Evolutionary conservation across 2,888 invertebrate species (phyloP).

Genomic region (Andricus quercusramuli): DNA sequence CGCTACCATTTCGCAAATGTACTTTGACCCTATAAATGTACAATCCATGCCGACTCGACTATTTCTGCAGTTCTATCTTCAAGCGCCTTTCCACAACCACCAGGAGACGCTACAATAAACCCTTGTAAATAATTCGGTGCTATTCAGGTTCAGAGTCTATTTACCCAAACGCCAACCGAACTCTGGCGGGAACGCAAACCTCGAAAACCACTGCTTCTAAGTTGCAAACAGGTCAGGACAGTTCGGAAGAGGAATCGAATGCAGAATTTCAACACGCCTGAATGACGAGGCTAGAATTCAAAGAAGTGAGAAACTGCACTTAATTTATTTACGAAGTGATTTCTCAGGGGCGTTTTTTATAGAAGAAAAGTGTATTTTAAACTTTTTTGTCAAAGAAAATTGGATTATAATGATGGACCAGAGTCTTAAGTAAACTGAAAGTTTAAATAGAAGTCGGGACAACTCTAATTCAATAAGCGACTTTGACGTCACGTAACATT

Average conservation of each 20-base stretch:
- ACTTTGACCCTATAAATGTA: conserved; percentile 32
- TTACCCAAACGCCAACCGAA: conserved; percentile 57
- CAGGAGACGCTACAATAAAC: conserved; percentile 23
- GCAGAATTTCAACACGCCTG: conserved; percentile 24
- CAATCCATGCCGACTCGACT: conserved; percentile 1
- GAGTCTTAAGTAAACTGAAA: neutral
- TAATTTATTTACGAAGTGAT: neutral
- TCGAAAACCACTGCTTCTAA: conserved; percentile 56
- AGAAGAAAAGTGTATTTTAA: neutral
- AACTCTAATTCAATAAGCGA: conserved; percentile 30
- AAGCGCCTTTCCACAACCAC: neutral
- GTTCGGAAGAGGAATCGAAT: conserved; percentile 28
- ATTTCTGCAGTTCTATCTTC: conserved; percentile 25
- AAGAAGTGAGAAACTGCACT: neutral
- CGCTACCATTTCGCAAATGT: conserved; percentile 23
- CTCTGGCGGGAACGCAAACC: conserved; percentile 55
- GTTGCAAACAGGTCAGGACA: conserved; percentile 52
- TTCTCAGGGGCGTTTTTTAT: neutral
- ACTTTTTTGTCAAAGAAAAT: neutral
- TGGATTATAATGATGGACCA: neutral
- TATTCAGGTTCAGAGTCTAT: conserved; percentile 59
- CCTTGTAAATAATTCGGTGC: conserved; percentile 56
- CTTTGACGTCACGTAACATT: conserved; percentile 4
- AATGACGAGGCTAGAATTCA: conserved; percentile 2
- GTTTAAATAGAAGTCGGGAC: conserved; percentile 26